Evolutionary conservation across 2,797 vertebrate species (phyloP).

Genomic region (Austrolebias charrua): DNA sequence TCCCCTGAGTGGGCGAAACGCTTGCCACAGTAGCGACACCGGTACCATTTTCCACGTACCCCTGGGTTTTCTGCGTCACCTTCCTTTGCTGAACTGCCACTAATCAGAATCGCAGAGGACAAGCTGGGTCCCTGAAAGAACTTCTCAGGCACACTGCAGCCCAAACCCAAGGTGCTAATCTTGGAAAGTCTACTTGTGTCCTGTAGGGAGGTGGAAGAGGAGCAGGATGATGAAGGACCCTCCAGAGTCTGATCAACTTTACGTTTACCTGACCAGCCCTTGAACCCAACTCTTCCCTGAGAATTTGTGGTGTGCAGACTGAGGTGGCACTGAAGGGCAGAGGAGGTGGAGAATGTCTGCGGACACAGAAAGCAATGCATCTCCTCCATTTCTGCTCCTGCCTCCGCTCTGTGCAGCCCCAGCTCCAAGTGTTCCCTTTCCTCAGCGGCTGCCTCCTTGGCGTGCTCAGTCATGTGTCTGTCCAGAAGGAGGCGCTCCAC

Average conservation of each 20-base stretch:
- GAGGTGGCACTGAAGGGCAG: conserved; percentile 89
- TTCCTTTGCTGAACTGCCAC: conserved; percentile 46
- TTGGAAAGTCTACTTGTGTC: conserved; percentile 61
- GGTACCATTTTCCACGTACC: conserved; percentile 83
- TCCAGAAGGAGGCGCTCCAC: conserved; percentile 78
- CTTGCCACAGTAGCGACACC: conserved; percentile 95
- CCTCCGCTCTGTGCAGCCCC: conserved; percentile 17
- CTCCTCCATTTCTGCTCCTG: conserved; percentile 72
- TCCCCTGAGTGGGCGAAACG: conserved; percentile 97
- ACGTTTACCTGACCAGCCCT: conserved; percentile 81
- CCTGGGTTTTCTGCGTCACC: neutral
- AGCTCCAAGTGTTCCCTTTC: conserved; percentile 65
- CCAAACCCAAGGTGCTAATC: conserved; percentile 54
- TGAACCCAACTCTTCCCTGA: conserved; percentile 2
- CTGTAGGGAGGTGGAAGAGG: conserved; percentile 66
- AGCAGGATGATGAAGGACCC: conserved; percentile 58
- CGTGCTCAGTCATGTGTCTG: conserved; percentile 84
- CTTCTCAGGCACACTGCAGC: conserved; percentile 58
- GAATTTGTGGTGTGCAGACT: conserved; percentile 83
- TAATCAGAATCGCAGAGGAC: conserved; percentile 47
- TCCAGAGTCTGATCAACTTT: conserved; percentile 82
- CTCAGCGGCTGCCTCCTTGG: conserved; percentile 74
- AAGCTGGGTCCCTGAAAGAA: conserved; percentile 50
- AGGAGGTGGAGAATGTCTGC: conserved; percentile 87
- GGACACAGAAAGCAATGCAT: conserved; percentile 89